These are phyloP conservation scores for Metellina segmentata DNA, from an alignment of 2,888 invertebrate genomes.

Conservation along the genomic window DNA sequence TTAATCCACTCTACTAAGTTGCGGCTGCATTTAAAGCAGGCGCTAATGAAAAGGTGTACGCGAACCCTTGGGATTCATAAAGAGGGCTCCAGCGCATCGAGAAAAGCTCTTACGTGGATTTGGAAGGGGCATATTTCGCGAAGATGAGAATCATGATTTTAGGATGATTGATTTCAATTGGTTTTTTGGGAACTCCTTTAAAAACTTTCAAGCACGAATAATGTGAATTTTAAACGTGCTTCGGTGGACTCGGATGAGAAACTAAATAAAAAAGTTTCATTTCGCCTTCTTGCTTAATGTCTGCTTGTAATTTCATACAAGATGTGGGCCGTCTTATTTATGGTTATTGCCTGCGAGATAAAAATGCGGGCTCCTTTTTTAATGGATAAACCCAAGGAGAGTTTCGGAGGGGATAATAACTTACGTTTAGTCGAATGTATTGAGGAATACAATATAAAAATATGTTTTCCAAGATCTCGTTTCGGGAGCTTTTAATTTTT, in stretches of 20 bases:
- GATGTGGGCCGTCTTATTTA: slow-evolving; percentile 39
- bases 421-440: background rate
- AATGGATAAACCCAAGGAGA: slow-evolving; percentile 11
- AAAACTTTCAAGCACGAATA: slow-evolving; percentile 40
- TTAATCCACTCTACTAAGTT: slow-evolving; percentile 68
- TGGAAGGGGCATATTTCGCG: slow-evolving; percentile 30
- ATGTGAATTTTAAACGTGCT: slow-evolving; percentile 44
- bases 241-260: background rate
- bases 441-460: background rate
- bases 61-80: slow-evolving; percentile 60
- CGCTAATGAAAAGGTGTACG: slow-evolving; percentile 71
- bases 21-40: slow-evolving; percentile 66
- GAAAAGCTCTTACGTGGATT: slow-evolving; percentile 33
- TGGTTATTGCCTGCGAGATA: slow-evolving; percentile 39
- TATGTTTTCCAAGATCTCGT: background rate
- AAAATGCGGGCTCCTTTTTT: slow-evolving; percentile 3
- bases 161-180: slow-evolving; percentile 72
- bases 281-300: slow-evolving; percentile 33
- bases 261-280: background rate
- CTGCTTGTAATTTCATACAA: slow-evolving; percentile 30
- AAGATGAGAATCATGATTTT: slow-evolving; percentile 69
- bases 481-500: background rate
- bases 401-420: background rate
- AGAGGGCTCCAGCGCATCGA: slow-evolving; percentile 9
- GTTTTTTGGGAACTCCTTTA: slow-evolving; percentile 54